phyloP scores from a whole-genome alignment of 2,797 vertebrate genomes.

The Protosalanx chinensis region DNA sequence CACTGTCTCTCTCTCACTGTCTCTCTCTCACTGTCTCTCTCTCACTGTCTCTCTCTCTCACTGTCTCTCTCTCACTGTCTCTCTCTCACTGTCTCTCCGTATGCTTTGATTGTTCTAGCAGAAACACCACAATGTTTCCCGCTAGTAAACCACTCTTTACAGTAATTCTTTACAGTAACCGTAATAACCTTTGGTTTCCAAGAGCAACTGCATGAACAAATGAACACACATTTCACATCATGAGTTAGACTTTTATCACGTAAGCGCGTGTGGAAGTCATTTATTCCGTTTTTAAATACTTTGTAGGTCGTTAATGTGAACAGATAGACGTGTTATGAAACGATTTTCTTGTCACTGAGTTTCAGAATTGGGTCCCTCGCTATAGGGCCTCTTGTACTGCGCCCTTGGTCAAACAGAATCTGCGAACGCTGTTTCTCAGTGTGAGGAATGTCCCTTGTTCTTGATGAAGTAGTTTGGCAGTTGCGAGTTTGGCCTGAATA shows the following conservation, averaged over 20 bases:
- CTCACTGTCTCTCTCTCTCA: too few species aligned
- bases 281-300: not conserved
- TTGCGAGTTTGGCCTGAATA: constrained; percentile 56
- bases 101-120: constrained; percentile 52
- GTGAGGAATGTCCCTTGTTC: constrained; percentile 14
- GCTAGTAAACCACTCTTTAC: constrained; percentile 30
- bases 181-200: constrained; percentile 41
- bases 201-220: constrained; percentile 35
- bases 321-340: too few species aligned
- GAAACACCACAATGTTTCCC: constrained; percentile 40
- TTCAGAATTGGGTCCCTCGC: too few species aligned
- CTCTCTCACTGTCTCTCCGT: too few species aligned
- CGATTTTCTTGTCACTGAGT: too few species aligned
- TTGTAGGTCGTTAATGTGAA: too few species aligned
- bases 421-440: constrained; percentile 8
- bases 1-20: too few species aligned
- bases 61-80: too few species aligned
- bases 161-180: constrained; percentile 48
- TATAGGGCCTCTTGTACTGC: too few species aligned
- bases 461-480: constrained; percentile 43
- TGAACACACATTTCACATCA: constrained; percentile 13
- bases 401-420: not conserved
- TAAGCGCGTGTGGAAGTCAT: not conserved
- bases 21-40: too few species aligned
- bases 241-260: constrained; percentile 5